phyloP scores from a whole-genome alignment of 1,140 invertebrate species.

The Drosophila kepulauana region DNA sequence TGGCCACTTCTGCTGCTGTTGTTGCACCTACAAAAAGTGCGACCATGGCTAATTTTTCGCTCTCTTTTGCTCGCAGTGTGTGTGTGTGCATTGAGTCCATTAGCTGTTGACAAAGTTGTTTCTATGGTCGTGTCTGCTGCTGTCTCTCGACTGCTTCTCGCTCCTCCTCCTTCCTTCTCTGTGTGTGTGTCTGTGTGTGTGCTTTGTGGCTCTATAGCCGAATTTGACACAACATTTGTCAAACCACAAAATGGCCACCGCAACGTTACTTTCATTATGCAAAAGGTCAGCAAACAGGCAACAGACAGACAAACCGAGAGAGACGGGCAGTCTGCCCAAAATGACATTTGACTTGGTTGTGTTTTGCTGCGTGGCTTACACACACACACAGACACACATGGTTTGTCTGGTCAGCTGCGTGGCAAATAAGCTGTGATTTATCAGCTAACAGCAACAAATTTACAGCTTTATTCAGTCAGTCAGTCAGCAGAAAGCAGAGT shows the following conservation, averaged over 20 bases:
- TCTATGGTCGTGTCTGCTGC: constrained; percentile 39
- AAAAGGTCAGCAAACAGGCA: constrained; percentile 72
- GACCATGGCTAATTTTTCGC: constrained; percentile 70
- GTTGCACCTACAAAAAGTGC: constrained; percentile 59
- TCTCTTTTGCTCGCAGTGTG: constrained; percentile 28
- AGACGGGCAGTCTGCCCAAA: constrained; percentile 30
- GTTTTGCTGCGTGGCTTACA: constrained; percentile 14
- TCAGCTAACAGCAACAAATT: constrained; percentile 46
- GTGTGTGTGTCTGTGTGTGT: constrained; percentile 41
- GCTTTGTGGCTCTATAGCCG: constrained; percentile 72
- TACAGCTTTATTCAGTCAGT: constrained; percentile 19
- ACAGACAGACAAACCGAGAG: not conserved
- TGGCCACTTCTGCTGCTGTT: constrained; percentile 44
- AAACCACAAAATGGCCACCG: constrained; percentile 79
- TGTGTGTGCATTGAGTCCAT: constrained; percentile 62
- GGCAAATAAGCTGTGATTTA: constrained; percentile 72
- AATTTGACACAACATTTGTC: constrained; percentile 83
- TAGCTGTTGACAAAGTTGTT: constrained; percentile 83
- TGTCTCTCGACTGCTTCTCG: constrained; percentile 10
- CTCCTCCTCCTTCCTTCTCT: not conserved
- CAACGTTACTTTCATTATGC: constrained; percentile 83
- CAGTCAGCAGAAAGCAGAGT: not conserved
- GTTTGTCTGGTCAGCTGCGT: constrained; percentile 47
- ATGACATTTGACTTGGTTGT: constrained; percentile 66
- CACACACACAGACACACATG: constrained; percentile 4